Evolutionary conservation across 2,797 vertebrate genomes (phyloP).

Genomic region (Eulemur albifrons): DNA sequence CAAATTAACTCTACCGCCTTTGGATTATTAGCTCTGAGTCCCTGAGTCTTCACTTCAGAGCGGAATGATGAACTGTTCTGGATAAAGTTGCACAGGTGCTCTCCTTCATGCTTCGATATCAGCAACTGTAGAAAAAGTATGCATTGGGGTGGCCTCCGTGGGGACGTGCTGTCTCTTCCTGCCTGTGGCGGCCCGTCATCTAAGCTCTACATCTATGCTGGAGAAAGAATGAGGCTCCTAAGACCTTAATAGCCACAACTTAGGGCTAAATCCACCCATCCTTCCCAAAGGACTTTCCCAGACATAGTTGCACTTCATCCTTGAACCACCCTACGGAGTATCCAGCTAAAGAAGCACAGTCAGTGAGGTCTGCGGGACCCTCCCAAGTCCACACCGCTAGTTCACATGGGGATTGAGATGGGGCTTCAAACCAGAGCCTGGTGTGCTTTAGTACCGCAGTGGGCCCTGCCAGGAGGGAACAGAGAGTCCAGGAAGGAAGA

Average conservation of each 20-base stretch:
- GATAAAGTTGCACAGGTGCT: neutral
- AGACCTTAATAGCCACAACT: neutral
- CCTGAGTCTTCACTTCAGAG: neutral
- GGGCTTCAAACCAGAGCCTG: neutral
- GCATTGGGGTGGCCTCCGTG: neutral
- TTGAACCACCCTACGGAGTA: neutral
- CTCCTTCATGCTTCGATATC: neutral
- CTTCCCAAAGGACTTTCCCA: neutral
- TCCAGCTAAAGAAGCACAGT: neutral
- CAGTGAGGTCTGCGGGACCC: neutral
- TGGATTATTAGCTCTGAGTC: neutral
- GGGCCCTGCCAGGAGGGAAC: neutral
- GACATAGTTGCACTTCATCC: neutral
- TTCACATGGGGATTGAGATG: neutral
- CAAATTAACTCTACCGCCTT: neutral
- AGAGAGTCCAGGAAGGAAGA: neutral
- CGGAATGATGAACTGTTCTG: neutral
- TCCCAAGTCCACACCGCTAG: neutral
- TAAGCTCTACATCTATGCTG: neutral
- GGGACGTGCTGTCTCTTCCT: neutral
- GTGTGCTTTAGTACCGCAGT: neutral
- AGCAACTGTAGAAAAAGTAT: neutral
- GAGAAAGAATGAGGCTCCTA: too few species aligned
- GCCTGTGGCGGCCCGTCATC: neutral
- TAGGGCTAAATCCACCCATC: neutral